Evolutionary conservation across 2,113 vertebrate genomes (phyloP).

Genomic region (Lanius ludovicianus): DNA sequence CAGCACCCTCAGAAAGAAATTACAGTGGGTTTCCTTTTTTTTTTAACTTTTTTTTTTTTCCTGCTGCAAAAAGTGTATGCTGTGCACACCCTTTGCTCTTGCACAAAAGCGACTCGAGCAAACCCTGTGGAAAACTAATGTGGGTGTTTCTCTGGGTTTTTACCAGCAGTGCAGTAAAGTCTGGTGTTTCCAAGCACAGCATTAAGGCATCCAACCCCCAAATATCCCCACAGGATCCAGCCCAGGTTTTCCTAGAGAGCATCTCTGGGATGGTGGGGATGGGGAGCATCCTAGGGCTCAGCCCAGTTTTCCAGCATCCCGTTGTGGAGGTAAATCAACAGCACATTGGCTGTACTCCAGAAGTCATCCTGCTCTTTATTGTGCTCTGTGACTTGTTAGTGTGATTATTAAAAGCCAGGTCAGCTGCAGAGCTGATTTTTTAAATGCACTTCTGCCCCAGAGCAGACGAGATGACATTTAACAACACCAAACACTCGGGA

Average conservation of each 20-base stretch:
- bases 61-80: neutral
- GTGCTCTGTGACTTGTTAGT: neutral
- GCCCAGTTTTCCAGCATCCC: neutral
- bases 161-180: neutral
- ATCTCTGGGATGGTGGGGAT: accelerated
- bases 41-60: neutral
- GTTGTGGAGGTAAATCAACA: neutral
- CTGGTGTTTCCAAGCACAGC: neutral
- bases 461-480: neutral
- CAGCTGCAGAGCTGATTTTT: neutral
- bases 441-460: neutral
- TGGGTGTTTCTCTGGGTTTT: neutral
- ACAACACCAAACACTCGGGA: neutral
- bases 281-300: neutral
- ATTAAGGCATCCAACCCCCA: neutral
- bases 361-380: neutral
- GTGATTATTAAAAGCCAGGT: neutral
- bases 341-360: neutral
- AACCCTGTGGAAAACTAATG: neutral
- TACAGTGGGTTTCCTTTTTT: neutral
- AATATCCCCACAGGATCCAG: neutral
- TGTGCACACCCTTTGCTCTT: neutral
- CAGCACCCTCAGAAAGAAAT: neutral
- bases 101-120: neutral
- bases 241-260: neutral